Evolutionary conservation across 2,113 vertebrate species (phyloP).

Genomic region (Strigops habroptila): DNA sequence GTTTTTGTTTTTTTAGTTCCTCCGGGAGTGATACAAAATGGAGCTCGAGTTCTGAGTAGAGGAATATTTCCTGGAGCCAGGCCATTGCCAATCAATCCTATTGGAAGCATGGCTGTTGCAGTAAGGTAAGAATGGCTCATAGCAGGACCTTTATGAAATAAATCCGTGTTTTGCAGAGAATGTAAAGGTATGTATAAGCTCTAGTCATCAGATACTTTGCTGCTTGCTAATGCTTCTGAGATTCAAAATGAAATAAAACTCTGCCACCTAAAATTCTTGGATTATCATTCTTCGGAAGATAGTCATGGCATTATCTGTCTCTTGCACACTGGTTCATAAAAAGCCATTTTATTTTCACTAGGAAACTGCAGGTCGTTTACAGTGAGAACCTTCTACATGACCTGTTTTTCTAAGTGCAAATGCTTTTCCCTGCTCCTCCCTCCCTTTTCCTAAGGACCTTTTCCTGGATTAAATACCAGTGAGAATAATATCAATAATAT

Average conservation of each 20-base stretch:
- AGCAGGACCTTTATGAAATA: background rate
- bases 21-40: conserved; percentile 95
- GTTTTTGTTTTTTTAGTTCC: conserved; percentile 77
- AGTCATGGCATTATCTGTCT: background rate
- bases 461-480: background rate
- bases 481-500: background rate
- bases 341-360: background rate
- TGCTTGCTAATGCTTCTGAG: background rate
- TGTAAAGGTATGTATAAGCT: background rate
- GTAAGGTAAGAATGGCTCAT: conserved; percentile 80
- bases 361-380: background rate
- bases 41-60: conserved; percentile 91
- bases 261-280: background rate
- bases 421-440: background rate
- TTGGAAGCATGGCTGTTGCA: conserved; percentile 88
- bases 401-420: background rate
- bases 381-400: background rate
- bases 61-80: conserved; percentile 92
- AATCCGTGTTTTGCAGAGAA: background rate
- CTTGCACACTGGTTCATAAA: background rate
- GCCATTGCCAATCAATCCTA: conserved; percentile 90
- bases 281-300: background rate
- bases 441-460: background rate
- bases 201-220: background rate
- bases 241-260: background rate